These are phyloP conservation scores for Python bivittatus DNA, from an alignment of 2,113 vertebrate genomes.

Conservation along the genomic window DNA sequence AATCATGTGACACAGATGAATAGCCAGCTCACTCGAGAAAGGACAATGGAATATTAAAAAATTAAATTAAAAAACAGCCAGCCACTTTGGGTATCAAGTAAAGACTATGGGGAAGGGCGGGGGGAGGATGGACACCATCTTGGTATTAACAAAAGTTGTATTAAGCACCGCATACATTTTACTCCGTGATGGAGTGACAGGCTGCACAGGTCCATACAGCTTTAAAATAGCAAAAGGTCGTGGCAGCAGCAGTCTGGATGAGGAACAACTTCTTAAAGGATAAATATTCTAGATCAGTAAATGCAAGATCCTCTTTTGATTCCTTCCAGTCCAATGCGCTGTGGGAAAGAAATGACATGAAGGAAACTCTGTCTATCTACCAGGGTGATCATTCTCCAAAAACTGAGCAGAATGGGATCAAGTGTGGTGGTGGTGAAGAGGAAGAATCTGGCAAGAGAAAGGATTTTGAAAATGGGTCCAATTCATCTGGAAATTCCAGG, in stretches of 20 bases:
- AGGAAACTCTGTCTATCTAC: neutral
- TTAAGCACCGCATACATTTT: neutral
- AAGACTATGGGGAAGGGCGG: neutral
- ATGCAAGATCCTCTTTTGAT: neutral
- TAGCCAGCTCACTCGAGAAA: neutral
- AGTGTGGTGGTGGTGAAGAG: neutral
- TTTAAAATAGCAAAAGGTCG: neutral
- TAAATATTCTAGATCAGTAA: neutral
- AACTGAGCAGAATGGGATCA: neutral
- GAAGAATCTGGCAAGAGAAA: neutral
- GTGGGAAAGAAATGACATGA: neutral
- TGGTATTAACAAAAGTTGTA: neutral
- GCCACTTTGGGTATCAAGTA: neutral
- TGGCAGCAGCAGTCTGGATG: neutral
- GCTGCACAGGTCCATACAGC: neutral
- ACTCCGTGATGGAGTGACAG: neutral
- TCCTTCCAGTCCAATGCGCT: neutral
- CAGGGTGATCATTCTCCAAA: neutral
- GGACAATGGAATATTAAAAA: neutral
- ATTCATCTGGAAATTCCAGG: neutral
- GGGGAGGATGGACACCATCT: neutral
- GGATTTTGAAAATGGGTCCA: neutral
- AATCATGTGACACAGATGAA: neutral
- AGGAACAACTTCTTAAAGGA: neutral
- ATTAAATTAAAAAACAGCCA: no score